A percentile compares a stretch with the other conserved stretches of the same genome.
Evolutionary conservation across 1,140 invertebrate genomes (phyloP).

Genomic region (Zaprionus ornatus): DNA sequence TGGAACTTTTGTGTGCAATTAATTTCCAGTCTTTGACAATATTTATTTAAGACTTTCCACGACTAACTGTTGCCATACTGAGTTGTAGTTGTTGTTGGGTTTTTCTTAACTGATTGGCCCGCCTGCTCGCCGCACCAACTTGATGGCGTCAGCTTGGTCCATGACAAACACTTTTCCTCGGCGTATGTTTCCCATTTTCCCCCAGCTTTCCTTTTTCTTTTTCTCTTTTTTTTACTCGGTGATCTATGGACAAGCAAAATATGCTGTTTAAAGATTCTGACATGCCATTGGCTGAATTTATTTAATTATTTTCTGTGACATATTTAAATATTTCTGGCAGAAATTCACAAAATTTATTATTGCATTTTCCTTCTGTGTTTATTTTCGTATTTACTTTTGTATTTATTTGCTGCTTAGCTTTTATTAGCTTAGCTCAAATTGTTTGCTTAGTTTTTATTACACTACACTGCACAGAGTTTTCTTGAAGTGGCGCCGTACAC

Average conservation of each 20-base stretch:
- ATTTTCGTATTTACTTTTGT: background rate
- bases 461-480: conserved; percentile 2
- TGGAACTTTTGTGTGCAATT: conserved; percentile 15
- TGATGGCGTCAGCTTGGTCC: conserved; percentile 60
- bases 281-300: conserved; percentile 63
- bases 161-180: conserved; percentile 51
- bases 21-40: conserved; percentile 40
- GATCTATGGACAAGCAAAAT: conserved; percentile 61
- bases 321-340: conserved; percentile 27
- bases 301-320: conserved; percentile 47
- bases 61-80: conserved; percentile 4
- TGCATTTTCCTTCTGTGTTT: conserved; percentile 16
- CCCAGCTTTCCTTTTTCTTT: conserved; percentile 7
- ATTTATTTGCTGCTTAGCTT: background rate
- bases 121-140: conserved; percentile 23
- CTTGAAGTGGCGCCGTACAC: conserved; percentile 16
- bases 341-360: conserved; percentile 17
- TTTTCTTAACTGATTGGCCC: conserved; percentile 28
- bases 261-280: conserved; percentile 50
- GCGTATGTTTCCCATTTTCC: conserved; percentile 18
- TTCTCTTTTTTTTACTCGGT: conserved; percentile 24
- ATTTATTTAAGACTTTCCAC: conserved; percentile 10
- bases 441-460: conserved; percentile 2
- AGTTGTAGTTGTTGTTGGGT: conserved; percentile 14
- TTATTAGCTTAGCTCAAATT: conserved; percentile 12